Conservation (phyloP, 1,140 invertebrate species). For the Luehdorfia chinensis region DNA sequence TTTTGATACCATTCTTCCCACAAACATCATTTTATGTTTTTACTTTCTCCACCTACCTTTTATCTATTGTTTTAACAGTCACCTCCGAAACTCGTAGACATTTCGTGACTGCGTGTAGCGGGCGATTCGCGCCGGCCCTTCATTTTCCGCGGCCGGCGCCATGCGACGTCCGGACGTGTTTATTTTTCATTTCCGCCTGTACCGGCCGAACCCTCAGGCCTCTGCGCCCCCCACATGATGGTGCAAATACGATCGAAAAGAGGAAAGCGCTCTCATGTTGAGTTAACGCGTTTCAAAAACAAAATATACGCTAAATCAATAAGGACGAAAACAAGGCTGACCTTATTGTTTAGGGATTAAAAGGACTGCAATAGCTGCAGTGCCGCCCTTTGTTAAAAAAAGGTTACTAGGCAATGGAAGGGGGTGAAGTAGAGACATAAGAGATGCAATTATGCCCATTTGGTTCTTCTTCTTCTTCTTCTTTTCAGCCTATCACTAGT, state of each 20-base stretch:
- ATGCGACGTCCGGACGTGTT: slow-evolving; percentile 63
- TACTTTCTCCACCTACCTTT: no score
- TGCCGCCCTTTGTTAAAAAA: no score
- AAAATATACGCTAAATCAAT: slow-evolving; percentile 15
- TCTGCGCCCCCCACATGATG: slow-evolving; percentile 22
- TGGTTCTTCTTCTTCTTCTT: no score
- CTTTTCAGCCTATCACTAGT: no score
- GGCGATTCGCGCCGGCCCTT: slow-evolving; percentile 36
- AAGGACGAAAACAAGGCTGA: slow-evolving; percentile 11
- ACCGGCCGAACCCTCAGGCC: slow-evolving; percentile 38
- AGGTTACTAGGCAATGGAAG: background rate
- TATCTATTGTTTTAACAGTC: slow-evolving; percentile 14
- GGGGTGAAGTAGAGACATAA: no score
- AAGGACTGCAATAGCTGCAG: slow-evolving; percentile 1
- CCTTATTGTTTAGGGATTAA: background rate
- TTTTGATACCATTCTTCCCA: background rate
- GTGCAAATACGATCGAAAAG: slow-evolving; percentile 5
- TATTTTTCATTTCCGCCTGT: slow-evolving; percentile 73
- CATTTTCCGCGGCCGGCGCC: slow-evolving; percentile 61
- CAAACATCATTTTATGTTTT: no score
- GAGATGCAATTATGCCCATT: no score
- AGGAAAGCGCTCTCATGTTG: slow-evolving; percentile 18
- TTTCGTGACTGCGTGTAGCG: slow-evolving; percentile 13
- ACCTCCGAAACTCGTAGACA: slow-evolving; percentile 1
- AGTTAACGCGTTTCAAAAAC: slow-evolving; percentile 10